Evolutionary conservation across 2,888 invertebrate genomes (phyloP).

Genomic region (Rhopalosiphum nymphaeae): DNA sequence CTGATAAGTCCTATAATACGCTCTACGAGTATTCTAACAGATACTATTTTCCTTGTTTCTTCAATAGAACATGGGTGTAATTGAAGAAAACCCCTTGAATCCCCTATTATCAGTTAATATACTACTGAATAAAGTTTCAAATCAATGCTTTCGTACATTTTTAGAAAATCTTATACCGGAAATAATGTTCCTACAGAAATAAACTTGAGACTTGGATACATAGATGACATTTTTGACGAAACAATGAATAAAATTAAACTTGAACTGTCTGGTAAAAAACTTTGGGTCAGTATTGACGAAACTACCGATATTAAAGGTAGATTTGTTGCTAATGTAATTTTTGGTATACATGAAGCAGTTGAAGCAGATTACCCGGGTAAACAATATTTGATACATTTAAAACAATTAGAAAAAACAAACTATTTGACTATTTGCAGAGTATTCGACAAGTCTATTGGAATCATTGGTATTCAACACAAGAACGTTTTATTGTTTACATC

Average conservation of each 20-base stretch:
- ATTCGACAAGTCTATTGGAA: conserved; percentile 29
- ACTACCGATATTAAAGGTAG: conserved; percentile 13
- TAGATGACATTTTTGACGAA: conserved; percentile 11
- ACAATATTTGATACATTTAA: conserved; percentile 10
- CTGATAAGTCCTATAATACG: too few species aligned
- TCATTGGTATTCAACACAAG: conserved; percentile 10
- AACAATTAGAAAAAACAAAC: too few species aligned
- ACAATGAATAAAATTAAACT: conserved; percentile 29
- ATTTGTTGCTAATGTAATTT: conserved; percentile 23
- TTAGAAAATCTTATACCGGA: conserved; percentile 20
- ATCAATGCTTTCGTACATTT: background rate
- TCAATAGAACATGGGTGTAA: too few species aligned
- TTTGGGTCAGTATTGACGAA: conserved; percentile 23
- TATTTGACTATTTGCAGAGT: background rate
- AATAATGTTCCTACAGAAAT: conserved; percentile 25
- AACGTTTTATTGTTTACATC: conserved; percentile 34
- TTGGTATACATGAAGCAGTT: conserved; percentile 24
- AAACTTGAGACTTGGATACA: conserved; percentile 28
- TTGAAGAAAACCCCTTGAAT: too few species aligned
- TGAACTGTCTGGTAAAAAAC: conserved; percentile 26
- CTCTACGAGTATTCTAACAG: too few species aligned
- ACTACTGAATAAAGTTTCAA: conserved; percentile 20
- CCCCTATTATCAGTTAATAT: background rate
- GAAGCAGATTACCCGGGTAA: conserved; percentile 29
- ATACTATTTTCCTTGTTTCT: too few species aligned